Base-by-base conservation (phyloP, 2,113 vertebrate species). In the Mastomys coucha region DNA sequence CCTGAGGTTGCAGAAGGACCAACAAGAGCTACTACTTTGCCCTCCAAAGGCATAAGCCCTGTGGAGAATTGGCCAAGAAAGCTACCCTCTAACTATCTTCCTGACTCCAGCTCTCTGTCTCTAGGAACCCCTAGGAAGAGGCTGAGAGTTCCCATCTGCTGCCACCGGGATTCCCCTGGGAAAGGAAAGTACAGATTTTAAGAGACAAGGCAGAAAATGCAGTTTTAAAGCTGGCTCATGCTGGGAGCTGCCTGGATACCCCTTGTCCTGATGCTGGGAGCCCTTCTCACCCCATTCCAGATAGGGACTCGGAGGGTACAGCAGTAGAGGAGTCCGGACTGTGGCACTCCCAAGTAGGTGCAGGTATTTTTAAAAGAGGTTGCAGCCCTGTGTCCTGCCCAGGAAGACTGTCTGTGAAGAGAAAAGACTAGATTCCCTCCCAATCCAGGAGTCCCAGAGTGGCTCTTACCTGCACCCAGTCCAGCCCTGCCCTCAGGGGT, bases 121-220 rank as follows among this genome's bases (percentile, higher is more conserved):
- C 84, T 77, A 9, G 11, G 49, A 56, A 82, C 91, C 82, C 89
- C 91, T 96, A 96, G 96, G 0, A 28, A 93, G 94, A 87, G 26
- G 45, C 77, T 49, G 77, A 94, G 95, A 60, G 76, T 14, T 63
- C 49, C 95, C 91, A 89, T 93, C 89, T 94, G 92, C 78, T 93
- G 49, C 82, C 91, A 84, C 60, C 72, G 58, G 69, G 49, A 91
- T 97, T 96, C 89, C 92, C 92, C 76, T 36, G 94, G 78, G 80
- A 82, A 91, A 39, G 80, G 73, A 49, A 19, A 84, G 28, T 33
- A 78, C 14, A 33, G 16, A 69, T 12, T 2, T 39, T 17, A 31
- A 10, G 49, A 72, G 73, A 67, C 14, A 2, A 39, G 11, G 56
- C 53, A 33, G 42, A 91, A 13, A 45, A 67, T 33, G 20, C 3